A percentile compares a stretch with the other conserved stretches of the same genome.
These are phyloP conservation scores for Eulemur mongoz DNA, from an alignment of 2,797 vertebrate genomes.

Conservation along the genomic window DNA sequence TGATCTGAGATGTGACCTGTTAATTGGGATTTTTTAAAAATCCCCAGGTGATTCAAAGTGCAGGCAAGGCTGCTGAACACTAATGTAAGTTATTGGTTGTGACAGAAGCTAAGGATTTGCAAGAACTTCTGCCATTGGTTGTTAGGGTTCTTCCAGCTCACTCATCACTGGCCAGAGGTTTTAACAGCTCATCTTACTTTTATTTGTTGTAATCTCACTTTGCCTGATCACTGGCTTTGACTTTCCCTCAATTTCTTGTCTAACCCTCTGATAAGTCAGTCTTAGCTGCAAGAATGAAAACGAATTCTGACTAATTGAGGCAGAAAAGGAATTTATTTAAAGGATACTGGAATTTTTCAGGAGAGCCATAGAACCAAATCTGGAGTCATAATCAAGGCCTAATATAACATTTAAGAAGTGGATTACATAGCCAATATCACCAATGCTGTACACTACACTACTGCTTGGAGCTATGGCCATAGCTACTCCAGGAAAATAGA, in stretches of 20 bases:
- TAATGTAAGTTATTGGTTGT: background rate
- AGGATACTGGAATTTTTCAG: background rate
- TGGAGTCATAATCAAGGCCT: background rate
- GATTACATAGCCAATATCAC: background rate
- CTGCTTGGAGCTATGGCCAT: background rate
- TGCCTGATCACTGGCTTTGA: background rate
- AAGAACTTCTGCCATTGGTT: background rate
- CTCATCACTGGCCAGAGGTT: background rate
- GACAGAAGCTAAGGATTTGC: background rate
- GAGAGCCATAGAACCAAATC: background rate
- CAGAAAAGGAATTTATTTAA: slow-evolving; percentile 27
- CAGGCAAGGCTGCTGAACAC: background rate
- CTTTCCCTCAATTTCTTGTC: background rate
- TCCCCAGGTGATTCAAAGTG: background rate
- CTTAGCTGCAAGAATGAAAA: slow-evolving; percentile 43
- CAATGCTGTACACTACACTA: background rate
- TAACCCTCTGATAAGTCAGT: slow-evolving; percentile 5
- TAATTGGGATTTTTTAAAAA: background rate
- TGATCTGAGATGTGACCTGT: background rate
- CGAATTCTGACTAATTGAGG: background rate
- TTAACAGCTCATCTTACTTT: background rate
- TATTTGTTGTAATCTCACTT: slow-evolving; percentile 21
- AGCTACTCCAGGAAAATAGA: background rate
- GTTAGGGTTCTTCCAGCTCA: background rate
- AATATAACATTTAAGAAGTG: background rate